These are phyloP conservation scores for Dichetophora obliterata DNA, from an alignment of 2,888 invertebrate genomes.

Conservation along the genomic window DNA sequence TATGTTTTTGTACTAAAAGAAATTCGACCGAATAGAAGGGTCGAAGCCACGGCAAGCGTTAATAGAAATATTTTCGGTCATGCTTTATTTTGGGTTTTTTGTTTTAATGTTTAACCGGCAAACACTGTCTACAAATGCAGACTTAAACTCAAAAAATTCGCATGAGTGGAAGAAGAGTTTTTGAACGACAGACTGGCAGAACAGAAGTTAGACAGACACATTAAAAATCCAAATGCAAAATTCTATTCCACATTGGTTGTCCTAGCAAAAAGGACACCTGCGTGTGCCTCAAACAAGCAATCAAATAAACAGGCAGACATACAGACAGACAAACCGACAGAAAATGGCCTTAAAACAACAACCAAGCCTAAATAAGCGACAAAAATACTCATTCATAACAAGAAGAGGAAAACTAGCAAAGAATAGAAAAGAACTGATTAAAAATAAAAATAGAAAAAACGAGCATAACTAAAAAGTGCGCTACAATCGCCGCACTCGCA, in stretches of 20 bases:
- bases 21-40: neutral
- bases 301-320: constrained; percentile 6
- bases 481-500: constrained; percentile 39
- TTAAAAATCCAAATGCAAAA: constrained; percentile 12
- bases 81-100: neutral
- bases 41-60: neutral
- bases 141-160: constrained; percentile 5
- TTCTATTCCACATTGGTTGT: constrained; percentile 8
- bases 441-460: neutral
- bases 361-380: constrained; percentile 22
- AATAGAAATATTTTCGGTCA: neutral
- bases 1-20: neutral
- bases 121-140: constrained; percentile 12
- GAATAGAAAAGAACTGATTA: too few relatives aligned
- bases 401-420: neutral
- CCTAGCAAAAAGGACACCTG: constrained; percentile 39
- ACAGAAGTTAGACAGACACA: neutral
- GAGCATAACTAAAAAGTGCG: constrained; percentile 22
- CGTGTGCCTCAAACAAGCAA: constrained; percentile 5
- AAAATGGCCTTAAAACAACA: neutral
- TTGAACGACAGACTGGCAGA: neutral
- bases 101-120: neutral
- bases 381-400: constrained; percentile 20
- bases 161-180: neutral
- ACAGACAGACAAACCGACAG: neutral